These are phyloP conservation scores for Zonitis immaculata DNA, from an alignment of 2,888 invertebrate genomes.

Conservation along the genomic window DNA sequence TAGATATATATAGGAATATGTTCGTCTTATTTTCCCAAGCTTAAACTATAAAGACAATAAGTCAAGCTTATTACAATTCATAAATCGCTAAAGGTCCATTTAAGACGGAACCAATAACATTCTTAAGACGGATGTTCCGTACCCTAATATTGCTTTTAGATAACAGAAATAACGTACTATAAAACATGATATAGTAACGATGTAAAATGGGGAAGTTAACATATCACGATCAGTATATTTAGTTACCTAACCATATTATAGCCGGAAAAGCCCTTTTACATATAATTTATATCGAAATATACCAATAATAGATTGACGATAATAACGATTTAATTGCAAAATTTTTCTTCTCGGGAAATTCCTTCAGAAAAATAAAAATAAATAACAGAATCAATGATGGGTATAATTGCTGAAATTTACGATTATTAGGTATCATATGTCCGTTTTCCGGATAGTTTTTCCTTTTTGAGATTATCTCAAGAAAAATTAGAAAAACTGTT, in stretches of 20 bases:
- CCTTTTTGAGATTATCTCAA: no score
- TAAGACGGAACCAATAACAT: constrained; percentile 41
- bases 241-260: constrained; percentile 17
- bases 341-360: neutral
- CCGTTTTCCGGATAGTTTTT: no score
- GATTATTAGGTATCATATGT: no score
- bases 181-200: constrained; percentile 41
- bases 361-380: no score
- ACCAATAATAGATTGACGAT: constrained; percentile 5
- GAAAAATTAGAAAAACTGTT: no score
- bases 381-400: no score
- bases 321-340: neutral
- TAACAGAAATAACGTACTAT: constrained; percentile 42
- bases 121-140: constrained; percentile 39
- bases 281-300: constrained; percentile 16
- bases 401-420: no score
- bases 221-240: constrained; percentile 25
- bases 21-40: no score
- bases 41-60: no score
- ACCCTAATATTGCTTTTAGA: constrained; percentile 40
- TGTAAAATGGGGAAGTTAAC: constrained; percentile 20
- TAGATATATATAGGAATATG: no score
- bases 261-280: constrained; percentile 7
- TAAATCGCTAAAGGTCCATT: constrained; percentile 40
- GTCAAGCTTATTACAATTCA: constrained; percentile 36